These are phyloP conservation scores for Labeo catla DNA, from an alignment of 2,113 vertebrate species.

Conservation along the genomic window DNA sequence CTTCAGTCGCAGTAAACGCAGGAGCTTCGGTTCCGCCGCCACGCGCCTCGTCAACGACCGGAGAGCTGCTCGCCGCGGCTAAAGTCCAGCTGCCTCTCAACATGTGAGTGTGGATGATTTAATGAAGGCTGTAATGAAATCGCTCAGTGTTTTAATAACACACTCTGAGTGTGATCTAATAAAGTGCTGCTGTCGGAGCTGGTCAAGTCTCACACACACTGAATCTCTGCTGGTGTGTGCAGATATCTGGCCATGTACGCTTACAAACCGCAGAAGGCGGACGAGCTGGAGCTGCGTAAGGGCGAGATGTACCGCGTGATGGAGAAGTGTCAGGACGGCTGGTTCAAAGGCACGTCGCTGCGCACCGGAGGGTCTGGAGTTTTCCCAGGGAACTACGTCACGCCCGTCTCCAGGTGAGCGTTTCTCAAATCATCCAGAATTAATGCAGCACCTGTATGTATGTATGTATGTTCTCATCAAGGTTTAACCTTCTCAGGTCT, in stretches of 20 bases:
- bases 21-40: slow-evolving; percentile 79
- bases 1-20: slow-evolving; percentile 63
- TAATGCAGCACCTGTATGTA: not conserved
- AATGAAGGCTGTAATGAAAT: not conserved
- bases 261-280: slow-evolving; percentile 97
- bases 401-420: slow-evolving; percentile 92
- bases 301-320: slow-evolving; percentile 98
- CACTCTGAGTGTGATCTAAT: slow-evolving; percentile 47
- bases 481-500: not conserved
- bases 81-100: slow-evolving; percentile 97
- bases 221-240: not conserved
- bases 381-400: slow-evolving; percentile 98
- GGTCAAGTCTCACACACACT: slow-evolving; percentile 58
- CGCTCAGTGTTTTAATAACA: not conserved
- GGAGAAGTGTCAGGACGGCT: slow-evolving; percentile 97
- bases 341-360: slow-evolving; percentile 97
- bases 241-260: slow-evolving; percentile 93
- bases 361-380: slow-evolving; percentile 90
- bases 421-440: not conserved
- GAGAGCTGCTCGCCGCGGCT: slow-evolving; percentile 85
- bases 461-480: not conserved
- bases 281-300: slow-evolving; percentile 94
- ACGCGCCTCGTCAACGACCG: slow-evolving; percentile 80
- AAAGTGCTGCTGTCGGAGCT: slow-evolving; percentile 60
- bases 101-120: slow-evolving; percentile 82